A percentile compares a stretch with the other conserved stretches of the same genome.
These are phyloP conservation scores for Rotaria sp. DNA, from an alignment of 2,888 invertebrate species.

Conservation along the genomic window DNA sequence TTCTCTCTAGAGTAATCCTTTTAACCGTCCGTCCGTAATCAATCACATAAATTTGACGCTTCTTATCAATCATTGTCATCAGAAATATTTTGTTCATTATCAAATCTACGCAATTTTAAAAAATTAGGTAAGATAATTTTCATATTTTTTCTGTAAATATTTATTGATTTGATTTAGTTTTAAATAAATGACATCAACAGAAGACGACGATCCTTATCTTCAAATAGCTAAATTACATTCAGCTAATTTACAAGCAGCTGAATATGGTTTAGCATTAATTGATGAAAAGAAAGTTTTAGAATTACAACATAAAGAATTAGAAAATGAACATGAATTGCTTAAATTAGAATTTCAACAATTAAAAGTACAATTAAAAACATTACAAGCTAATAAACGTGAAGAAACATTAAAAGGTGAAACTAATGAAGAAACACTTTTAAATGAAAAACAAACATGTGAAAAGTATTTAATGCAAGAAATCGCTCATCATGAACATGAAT, in stretches of 20 bases:
- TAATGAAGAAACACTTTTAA: slow-evolving; percentile 33
- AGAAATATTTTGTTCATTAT: neutral
- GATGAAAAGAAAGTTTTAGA: slow-evolving; percentile 37
- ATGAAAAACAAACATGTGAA: slow-evolving; percentile 35
- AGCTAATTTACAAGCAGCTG: slow-evolving; percentile 36
- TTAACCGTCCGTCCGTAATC: neutral
- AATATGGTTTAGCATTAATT: slow-evolving; percentile 35
- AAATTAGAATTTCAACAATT: slow-evolving; percentile 30
- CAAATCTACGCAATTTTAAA: neutral
- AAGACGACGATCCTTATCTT: neutral
- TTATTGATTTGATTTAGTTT: neutral
- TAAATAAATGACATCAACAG: neutral
- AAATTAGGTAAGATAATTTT: neutral
- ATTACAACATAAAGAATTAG: slow-evolving; percentile 35
- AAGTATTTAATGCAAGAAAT: slow-evolving; percentile 31
- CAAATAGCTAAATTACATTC: neutral
- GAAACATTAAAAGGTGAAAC: slow-evolving; percentile 23
- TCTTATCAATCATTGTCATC: neutral
- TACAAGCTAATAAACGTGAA: slow-evolving; percentile 14
- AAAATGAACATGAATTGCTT: slow-evolving; percentile 34
- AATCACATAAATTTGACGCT: neutral
- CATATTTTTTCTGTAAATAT: neutral
- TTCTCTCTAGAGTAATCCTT: slow-evolving; percentile 11
- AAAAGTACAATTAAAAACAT: neutral
- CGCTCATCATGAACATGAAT: slow-evolving; percentile 30